A percentile compares a stretch with the other conserved stretches of the same genome.
Evolutionary conservation across 2,113 vertebrate species (phyloP).

Genomic region (Rousettus leschenaultii): DNA sequence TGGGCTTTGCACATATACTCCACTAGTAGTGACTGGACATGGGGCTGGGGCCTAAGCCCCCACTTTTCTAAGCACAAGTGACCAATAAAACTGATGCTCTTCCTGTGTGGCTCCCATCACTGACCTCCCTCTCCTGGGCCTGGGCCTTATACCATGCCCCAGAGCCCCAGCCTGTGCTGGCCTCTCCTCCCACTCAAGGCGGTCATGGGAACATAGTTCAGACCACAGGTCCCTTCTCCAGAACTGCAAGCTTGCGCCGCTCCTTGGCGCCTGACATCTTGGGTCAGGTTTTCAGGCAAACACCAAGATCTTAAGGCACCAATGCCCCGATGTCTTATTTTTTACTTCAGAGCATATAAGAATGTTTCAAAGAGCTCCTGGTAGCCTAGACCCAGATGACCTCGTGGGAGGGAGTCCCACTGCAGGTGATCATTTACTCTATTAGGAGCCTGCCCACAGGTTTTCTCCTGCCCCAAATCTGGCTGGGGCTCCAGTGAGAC

Average conservation of each 20-base stretch:
- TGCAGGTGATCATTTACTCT: not conserved
- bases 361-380: not conserved
- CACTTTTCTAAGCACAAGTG: conserved; percentile 33
- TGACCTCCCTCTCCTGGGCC: not conserved
- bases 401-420: not conserved
- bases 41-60: not conserved
- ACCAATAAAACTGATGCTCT: conserved; percentile 27
- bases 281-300: not conserved
- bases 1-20: not conserved
- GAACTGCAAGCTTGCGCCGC: not conserved
- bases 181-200: not conserved
- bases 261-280: not conserved
- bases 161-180: not conserved
- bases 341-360: not conserved
- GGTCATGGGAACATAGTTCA: not conserved
- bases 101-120: not conserved
- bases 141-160: not conserved
- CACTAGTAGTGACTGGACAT: conserved; percentile 16
- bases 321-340: not conserved
- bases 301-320: not conserved
- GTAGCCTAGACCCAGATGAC: not conserved
- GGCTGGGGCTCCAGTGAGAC: not conserved
- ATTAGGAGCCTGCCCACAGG: not conserved
- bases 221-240: not conserved
- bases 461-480: not conserved